These are phyloP conservation scores for Danaus plexippus DNA, from an alignment of 1,140 invertebrate species.

Conservation along the genomic window DNA sequence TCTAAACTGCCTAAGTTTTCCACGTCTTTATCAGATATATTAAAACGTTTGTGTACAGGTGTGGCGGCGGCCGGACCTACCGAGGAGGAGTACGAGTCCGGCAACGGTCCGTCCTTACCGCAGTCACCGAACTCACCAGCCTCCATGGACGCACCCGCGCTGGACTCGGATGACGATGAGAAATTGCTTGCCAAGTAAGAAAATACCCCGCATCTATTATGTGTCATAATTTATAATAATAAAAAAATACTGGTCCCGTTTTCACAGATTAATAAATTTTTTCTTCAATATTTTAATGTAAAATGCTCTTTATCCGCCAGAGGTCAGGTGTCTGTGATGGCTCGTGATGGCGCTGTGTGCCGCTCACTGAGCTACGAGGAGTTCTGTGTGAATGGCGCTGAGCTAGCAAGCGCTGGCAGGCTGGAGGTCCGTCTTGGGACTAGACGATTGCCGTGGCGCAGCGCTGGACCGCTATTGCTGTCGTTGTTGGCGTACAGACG, in stretches of 20 bases:
- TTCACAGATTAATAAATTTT: too few species aligned
- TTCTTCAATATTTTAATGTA: too few species aligned
- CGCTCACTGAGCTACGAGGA: conserved; percentile 86
- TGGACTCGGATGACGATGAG: conserved; percentile 88
- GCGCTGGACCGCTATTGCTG: conserved; percentile 89
- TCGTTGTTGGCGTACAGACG: conserved; percentile 87
- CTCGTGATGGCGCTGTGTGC: conserved; percentile 61
- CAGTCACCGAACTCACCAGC: conserved; percentile 88
- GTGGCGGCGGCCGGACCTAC: conserved; percentile 51
- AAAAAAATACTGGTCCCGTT: too few species aligned
- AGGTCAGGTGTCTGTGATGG: conserved; percentile 53
- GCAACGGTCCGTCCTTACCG: conserved; percentile 93
- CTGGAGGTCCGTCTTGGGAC: conserved; percentile 90
- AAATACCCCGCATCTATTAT: not conserved
- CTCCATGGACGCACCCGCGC: conserved; percentile 80
- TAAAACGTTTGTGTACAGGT: conserved; percentile 4
- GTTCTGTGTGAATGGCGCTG: conserved; percentile 83
- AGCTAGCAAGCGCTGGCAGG: conserved; percentile 84
- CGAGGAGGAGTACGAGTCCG: conserved; percentile 96
- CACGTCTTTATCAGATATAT: not conserved
- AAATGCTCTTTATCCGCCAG: conserved; percentile 18
- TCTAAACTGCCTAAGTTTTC: not conserved
- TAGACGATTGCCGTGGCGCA: conserved; percentile 91
- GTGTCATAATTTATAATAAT: too few species aligned
- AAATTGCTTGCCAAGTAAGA: conserved; percentile 76